Base-by-base conservation (phyloP, 64 coral and sea anemone genomes). In the Pocillopora verrucosa region DNA sequence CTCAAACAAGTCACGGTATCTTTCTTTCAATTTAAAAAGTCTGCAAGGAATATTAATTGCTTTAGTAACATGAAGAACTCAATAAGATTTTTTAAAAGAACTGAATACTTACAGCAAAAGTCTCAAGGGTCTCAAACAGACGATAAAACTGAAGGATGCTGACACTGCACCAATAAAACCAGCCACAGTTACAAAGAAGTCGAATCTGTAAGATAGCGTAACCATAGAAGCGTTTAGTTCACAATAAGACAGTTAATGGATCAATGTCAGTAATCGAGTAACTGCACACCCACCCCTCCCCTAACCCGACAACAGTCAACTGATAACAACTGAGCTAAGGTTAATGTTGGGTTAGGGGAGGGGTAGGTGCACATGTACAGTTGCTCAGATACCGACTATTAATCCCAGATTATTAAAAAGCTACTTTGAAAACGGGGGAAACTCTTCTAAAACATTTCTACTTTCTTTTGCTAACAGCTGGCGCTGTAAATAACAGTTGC, bases 1-100 rank as follows among this genome's bases (percentile, higher is more conserved):
- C 63, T 99, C 89, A 73, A 99, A 91, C 58, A 99, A 91, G 36
- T 95, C 97, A 34, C 97, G 91, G 84, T 93, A 99, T 78, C 97
- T 91, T 26, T 84, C 63, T 73, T 91, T 95, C 36, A 99, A 86
- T 67, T 95, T 95, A 35, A 99, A 99, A 16, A 99, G 80, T 56
- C 97, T 99, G 56, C 60, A 79, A 82, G 19, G 80, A 59, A 72
- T 35, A 34, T 56, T 2, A 63, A 24, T 13, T 13, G 7, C 4
- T 41, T 16, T 58, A 77, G 10, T 19, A 19, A 61, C 6, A 63
- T 34, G 30, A 63, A 35, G 16, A 7, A 4, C 6, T 35, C 4
- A 58, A 79, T 2, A 59, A 59, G 25, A 20, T 59, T 14, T 26
- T 70, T 58, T 13, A 13, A 56, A 10, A 16, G 25, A 22, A 58